Evolutionary conservation across 2,797 vertebrate species (phyloP).

Genomic region (Octomys mimax): DNA sequence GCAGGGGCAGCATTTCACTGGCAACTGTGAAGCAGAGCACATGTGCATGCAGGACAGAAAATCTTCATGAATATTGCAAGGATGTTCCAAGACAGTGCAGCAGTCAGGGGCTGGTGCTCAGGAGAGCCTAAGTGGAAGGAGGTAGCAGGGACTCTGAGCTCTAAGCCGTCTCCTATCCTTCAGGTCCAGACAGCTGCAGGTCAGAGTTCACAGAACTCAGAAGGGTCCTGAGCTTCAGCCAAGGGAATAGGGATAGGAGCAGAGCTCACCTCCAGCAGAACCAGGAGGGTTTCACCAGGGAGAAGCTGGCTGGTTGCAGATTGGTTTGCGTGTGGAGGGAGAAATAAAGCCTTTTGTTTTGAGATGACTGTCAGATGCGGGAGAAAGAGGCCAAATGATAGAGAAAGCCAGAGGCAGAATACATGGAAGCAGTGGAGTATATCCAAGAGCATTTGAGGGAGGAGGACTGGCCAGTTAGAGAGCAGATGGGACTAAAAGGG

Average conservation of each 20-base stretch:
- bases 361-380: neutral
- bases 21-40: neutral
- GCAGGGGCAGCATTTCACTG: neutral
- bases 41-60: neutral
- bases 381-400: neutral
- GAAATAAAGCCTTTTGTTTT: neutral
- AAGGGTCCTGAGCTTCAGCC: neutral
- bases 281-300: neutral
- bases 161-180: neutral
- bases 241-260: neutral
- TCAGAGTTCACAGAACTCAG: neutral
- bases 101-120: neutral
- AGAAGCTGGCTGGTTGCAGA: neutral
- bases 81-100: neutral
- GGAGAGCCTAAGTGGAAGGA: neutral
- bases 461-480: neutral
- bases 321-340: neutral
- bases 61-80: neutral
- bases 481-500: rapidly evolving
- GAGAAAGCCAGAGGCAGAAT: neutral
- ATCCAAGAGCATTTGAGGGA: neutral
- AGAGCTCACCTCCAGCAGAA: neutral
- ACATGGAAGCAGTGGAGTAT: too few species aligned
- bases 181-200: neutral
- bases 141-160: neutral